These are phyloP conservation scores for Deilephila elpenor DNA, from an alignment of 2,888 invertebrate species.

Conservation along the genomic window DNA sequence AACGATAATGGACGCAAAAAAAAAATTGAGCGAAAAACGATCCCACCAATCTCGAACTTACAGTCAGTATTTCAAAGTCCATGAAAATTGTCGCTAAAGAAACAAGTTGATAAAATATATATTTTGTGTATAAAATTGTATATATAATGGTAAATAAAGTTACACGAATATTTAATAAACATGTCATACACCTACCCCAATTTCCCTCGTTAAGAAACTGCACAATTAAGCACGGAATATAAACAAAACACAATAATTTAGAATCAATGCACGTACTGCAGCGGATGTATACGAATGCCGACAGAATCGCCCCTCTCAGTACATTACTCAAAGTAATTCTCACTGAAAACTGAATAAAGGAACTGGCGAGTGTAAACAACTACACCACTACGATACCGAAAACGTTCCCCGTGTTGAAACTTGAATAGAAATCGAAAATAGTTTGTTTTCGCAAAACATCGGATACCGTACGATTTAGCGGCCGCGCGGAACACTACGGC, in stretches of 20 bases:
- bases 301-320: slow-evolving; percentile 60
- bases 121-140: too few relatives aligned
- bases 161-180: too few relatives aligned
- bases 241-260: slow-evolving; percentile 62
- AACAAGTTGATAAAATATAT: too few relatives aligned
- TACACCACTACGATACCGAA: slow-evolving; percentile 29
- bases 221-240: slow-evolving; percentile 45
- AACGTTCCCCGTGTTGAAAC: slow-evolving; percentile 34
- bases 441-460: slow-evolving; percentile 40
- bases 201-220: background rate
- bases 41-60: too few relatives aligned
- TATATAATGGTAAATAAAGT: too few relatives aligned
- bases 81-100: too few relatives aligned
- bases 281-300: slow-evolving; percentile 79
- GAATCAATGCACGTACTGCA: slow-evolving; percentile 64
- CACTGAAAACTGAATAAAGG: slow-evolving; percentile 69
- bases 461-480: slow-evolving; percentile 25
- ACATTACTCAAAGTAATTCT: slow-evolving; percentile 72
- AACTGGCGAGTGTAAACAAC: slow-evolving; percentile 67
- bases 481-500: background rate
- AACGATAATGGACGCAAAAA: too few relatives aligned
- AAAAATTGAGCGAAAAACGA: too few relatives aligned
- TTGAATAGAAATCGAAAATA: slow-evolving; percentile 46
- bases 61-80: too few relatives aligned
- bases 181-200: too few relatives aligned